Evolutionary conservation across 2,113 vertebrate genomes (phyloP), one percentile per base, ranked within the genome.

Genomic region (Cichladusa arquata): DNA sequence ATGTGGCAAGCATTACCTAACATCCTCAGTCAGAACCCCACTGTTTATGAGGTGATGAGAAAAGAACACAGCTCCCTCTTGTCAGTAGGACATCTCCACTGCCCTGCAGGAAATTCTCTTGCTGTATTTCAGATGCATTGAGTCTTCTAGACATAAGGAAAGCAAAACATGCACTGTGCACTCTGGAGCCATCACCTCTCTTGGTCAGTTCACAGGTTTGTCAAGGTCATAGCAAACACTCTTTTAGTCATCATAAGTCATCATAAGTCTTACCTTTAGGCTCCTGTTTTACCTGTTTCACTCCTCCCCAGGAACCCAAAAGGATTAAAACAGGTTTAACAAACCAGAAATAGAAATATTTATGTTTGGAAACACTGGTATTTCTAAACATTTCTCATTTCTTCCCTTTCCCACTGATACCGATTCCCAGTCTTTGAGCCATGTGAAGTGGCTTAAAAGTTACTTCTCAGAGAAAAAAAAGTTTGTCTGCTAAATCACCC

Each of bases 41-140:
- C 62, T 61, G 65, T 95, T 97, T 97, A 97, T 88, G 94, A 97
- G 94, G 93, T 97, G 96, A 92, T 91, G 76, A 95, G 81, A 85
- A 91, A 93, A 95, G 83, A 96, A 94, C 91, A 95, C 93, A 97
- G 93, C 95, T 95, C 93, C 86, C 44, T 88, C 70, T 94, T 86
- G 90, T 90, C 93, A 86, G 76, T 73, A 92, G 86, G 91, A 86
- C 86, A 92, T 86, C 78, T 78, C 74, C 74, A 53, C 34, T 88
- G 56, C 76, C 44, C 86, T 73, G 51, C 56, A 84, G 64, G 71
- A 82, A 33, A 4, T 20, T 72, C 70, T 88, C 57, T 85, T 53
- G 17, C 57, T 83, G 4, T 86, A 81, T 64, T 91, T 92, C 81
- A 92, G 29, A 86, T 45, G 17, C 50, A 86, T 47, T 73, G 86